Percentiles rank a stretch among this genome's conserved stretches.
phyloP scores from a whole-genome alignment of 1,140 invertebrate species.

The Trachymyrmex cornetzi region DNA sequence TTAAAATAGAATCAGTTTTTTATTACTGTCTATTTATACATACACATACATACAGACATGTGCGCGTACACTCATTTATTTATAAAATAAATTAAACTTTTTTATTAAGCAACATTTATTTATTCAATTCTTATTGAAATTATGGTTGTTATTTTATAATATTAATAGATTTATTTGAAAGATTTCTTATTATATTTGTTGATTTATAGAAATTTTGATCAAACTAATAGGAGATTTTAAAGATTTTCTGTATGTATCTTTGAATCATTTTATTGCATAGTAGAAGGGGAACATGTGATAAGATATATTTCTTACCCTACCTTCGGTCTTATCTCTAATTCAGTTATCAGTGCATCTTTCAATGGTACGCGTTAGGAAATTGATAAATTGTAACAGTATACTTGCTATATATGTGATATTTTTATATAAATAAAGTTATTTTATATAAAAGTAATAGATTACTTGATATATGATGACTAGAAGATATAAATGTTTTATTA shows the following conservation, averaged over 20 bases:
- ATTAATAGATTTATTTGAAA: neutral
- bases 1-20: neutral
- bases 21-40: no score
- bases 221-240: neutral
- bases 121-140: neutral
- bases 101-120: neutral
- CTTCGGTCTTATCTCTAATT: constrained; percentile 77
- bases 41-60: no score
- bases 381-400: neutral
- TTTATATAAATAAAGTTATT: constrained; percentile 13
- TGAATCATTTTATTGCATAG: neutral
- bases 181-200: neutral
- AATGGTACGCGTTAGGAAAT: neutral
- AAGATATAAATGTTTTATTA: constrained; percentile 80
- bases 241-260: neutral
- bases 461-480: constrained; percentile 73
- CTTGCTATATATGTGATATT: neutral
- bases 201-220: constrained; percentile 1
- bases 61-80: neutral
- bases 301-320: constrained; percentile 76
- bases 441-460: neutral
- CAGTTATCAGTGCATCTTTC: constrained; percentile 53
- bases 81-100: neutral
- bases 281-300: constrained; percentile 73
- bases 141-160: neutral